Conservation (phyloP, 2,113 vertebrate genomes). For the Neodontobutis hainanensis region DNA sequence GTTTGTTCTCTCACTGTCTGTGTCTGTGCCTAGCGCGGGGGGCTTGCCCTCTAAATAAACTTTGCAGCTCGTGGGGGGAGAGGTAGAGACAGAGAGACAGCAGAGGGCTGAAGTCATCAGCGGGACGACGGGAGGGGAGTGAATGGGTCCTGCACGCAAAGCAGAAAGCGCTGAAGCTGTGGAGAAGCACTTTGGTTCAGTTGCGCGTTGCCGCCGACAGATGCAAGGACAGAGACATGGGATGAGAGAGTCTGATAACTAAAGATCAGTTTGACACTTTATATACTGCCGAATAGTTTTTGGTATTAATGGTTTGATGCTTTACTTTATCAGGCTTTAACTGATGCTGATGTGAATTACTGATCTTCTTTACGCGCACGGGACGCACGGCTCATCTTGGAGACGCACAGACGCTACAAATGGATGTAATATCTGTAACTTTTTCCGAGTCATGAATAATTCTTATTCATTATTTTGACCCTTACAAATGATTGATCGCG, state of each 20-base stretch:
- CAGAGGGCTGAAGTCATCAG: slow-evolving; percentile 80
- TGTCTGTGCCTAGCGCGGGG: slow-evolving; percentile 68
- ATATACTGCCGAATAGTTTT: background rate
- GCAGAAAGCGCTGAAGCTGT: slow-evolving; percentile 71
- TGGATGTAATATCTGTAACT: slow-evolving; percentile 57
- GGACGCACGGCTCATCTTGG: slow-evolving; percentile 66
- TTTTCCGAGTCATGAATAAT: slow-evolving; percentile 1
- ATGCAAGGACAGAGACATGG: slow-evolving; percentile 18
- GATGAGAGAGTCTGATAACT: slow-evolving; percentile 30
- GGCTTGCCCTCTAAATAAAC: slow-evolving; percentile 84
- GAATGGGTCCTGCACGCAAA: slow-evolving; percentile 70
- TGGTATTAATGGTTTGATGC: slow-evolving; percentile 3
- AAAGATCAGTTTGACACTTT: background rate
- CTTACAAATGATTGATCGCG: slow-evolving; percentile 27
- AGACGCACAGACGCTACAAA: slow-evolving; percentile 35
- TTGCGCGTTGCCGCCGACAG: slow-evolving; percentile 13
- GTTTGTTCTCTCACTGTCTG: slow-evolving; percentile 30
- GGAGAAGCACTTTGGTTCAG: slow-evolving; percentile 55
- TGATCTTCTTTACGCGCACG: slow-evolving; percentile 50
- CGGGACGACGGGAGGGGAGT: slow-evolving; percentile 68
- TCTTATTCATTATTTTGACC: slow-evolving; percentile 5
- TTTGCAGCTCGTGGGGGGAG: slow-evolving; percentile 69
- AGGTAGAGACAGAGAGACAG: slow-evolving; percentile 63
- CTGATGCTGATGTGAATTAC: slow-evolving; percentile 66
- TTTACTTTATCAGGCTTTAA: slow-evolving; percentile 12